Percentiles rank a stretch among this genome's conserved stretches.
Evolutionary conservation across 2,797 vertebrate genomes (phyloP).

Genomic region (Eulemur rubriventer): DNA sequence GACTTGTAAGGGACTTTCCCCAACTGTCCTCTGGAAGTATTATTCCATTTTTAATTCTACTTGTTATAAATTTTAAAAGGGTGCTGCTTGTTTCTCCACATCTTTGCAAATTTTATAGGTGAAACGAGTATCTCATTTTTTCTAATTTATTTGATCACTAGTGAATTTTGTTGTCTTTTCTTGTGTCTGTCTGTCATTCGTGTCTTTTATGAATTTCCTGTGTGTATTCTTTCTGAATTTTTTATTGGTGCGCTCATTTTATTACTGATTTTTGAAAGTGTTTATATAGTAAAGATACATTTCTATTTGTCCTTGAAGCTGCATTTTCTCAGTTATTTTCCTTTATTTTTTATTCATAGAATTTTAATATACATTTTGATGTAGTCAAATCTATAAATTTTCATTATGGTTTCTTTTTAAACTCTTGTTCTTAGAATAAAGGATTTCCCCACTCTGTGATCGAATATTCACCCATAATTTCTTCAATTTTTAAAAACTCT

Average conservation of each 20-base stretch:
- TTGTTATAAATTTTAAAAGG: constrained; percentile 15
- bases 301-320: not conserved
- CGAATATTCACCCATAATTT: not conserved
- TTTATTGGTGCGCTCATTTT: not conserved
- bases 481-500: not conserved
- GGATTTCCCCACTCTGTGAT: not conserved
- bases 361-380: constrained; percentile 13
- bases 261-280: not conserved
- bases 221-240: not conserved
- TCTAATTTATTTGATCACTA: constrained; percentile 5
- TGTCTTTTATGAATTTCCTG: not conserved
- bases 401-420: constrained; percentile 4
- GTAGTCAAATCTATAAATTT: not conserved
- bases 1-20: not conserved
- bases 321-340: not conserved
- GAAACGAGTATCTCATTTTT: not conserved
- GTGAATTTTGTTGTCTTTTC: constrained; percentile 21
- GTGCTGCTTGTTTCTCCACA: not conserved
- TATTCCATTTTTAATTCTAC: not conserved
- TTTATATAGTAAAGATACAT: not conserved
- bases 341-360: not conserved
- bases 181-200: not conserved
- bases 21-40: not conserved
- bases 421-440: constrained; percentile 26
- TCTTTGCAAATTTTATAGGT: constrained; percentile 3